phyloP scores from a whole-genome alignment of 2,888 invertebrate species.

The Labia minor region DNA sequence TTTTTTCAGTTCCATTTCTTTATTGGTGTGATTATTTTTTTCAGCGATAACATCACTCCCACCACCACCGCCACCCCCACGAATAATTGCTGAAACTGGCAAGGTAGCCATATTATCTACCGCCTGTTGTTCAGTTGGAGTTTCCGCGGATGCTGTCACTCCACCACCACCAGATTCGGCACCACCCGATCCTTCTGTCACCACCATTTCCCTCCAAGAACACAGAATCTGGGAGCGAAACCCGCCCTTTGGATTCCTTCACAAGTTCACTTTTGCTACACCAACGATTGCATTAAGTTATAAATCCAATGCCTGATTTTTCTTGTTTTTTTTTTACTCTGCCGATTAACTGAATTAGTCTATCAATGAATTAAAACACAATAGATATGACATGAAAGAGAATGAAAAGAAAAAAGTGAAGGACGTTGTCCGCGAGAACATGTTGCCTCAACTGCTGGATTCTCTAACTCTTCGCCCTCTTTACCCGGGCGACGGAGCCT shows the following conservation, averaged over 20 bases:
- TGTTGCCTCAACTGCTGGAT: slow-evolving; percentile 29
- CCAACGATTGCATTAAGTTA: slow-evolving; percentile 13
- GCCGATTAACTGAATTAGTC: too few species aligned
- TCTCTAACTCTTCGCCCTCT: slow-evolving; percentile 49
- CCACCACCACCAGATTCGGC: slow-evolving; percentile 70
- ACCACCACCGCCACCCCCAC: slow-evolving; percentile 26
- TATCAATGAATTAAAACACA: too few species aligned
- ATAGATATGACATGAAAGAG: not conserved
- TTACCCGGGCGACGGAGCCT: slow-evolving; percentile 45
- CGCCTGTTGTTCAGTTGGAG: slow-evolving; percentile 41
- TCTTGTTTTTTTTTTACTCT: too few species aligned
- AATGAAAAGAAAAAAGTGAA: not conserved
- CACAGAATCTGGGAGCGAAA: not conserved
- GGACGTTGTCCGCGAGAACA: not conserved
- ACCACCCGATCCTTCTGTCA: slow-evolving; percentile 62
- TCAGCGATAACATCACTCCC: slow-evolving; percentile 49
- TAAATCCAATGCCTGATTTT: too few species aligned
- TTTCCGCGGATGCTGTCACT: slow-evolving; percentile 35
- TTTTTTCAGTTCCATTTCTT: slow-evolving; percentile 78
- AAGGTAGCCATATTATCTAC: slow-evolving; percentile 78
- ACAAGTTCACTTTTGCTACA: slow-evolving; percentile 15
- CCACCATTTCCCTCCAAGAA: slow-evolving; percentile 31
- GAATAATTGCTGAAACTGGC: slow-evolving; percentile 64
- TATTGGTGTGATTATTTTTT: slow-evolving; percentile 71
- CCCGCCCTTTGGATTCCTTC: not conserved